A percentile compares a stretch with the other conserved stretches of the same genome.
These are phyloP conservation scores for Lepidurus arcticus DNA, from an alignment of 1,140 invertebrate genomes.

Conservation along the genomic window DNA sequence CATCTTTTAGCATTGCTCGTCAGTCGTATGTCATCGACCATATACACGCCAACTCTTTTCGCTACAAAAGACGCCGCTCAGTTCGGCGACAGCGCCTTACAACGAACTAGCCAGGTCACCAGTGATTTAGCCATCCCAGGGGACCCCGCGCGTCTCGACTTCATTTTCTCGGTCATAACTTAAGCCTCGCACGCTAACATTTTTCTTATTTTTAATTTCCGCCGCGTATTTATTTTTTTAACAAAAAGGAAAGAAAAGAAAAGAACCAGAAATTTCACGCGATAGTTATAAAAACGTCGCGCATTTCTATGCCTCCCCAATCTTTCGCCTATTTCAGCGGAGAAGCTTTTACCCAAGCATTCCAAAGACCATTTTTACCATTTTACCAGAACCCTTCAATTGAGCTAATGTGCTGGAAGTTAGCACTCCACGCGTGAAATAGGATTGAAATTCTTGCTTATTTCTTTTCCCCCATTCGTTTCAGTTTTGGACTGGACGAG, in stretches of 20 bases:
- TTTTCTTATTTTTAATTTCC: not conserved
- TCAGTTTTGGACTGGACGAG: not conserved
- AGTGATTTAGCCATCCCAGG: not conserved
- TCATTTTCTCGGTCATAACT: not conserved
- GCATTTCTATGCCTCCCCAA: no score
- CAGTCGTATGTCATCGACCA: constrained; percentile 5
- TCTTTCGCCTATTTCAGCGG: not conserved
- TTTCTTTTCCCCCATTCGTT: not conserved
- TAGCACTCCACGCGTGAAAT: not conserved
- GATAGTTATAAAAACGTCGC: no score
- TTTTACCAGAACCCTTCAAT: not conserved
- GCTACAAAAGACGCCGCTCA: constrained; percentile 14
- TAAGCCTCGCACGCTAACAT: not conserved
- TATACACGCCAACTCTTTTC: constrained; percentile 11
- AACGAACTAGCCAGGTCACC: constrained; percentile 5
- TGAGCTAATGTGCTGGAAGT: constrained; percentile 13
- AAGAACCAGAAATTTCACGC: no score
- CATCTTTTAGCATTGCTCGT: not conserved
- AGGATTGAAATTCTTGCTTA: not conserved
- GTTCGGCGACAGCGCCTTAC: not conserved
- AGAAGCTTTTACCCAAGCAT: not conserved
- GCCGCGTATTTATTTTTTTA: not conserved
- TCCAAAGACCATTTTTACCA: not conserved
- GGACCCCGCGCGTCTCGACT: not conserved
- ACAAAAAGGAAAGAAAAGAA: no score